A percentile compares a stretch with the other conserved stretches of the same genome.
These are phyloP conservation scores for Centropus unirufus DNA, from an alignment of 2,113 vertebrate species.

Conservation along the genomic window DNA sequence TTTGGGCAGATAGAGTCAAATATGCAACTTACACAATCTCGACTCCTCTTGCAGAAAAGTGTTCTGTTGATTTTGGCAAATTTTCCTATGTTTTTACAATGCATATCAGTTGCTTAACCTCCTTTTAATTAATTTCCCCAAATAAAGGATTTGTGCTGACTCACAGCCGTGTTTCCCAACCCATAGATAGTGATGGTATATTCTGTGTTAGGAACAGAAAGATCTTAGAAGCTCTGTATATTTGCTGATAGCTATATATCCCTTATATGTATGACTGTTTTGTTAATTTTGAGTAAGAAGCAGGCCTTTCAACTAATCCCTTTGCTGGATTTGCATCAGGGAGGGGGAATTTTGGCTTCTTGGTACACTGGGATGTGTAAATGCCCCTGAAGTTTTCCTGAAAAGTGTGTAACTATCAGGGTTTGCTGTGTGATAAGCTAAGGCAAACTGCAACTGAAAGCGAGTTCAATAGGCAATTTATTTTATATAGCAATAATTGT, in stretches of 20 bases:
- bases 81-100: neutral
- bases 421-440: neutral
- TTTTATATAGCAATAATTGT: neutral
- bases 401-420: neutral
- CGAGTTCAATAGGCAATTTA: neutral
- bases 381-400: neutral
- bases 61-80: neutral
- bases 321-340: neutral
- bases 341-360: neutral
- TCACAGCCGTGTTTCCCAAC: neutral
- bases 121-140: neutral
- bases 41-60: neutral
- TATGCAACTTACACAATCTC: neutral
- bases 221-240: neutral
- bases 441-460: neutral
- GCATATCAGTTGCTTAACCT: neutral
- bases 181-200: neutral
- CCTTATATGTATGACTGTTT: neutral
- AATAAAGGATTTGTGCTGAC: neutral
- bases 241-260: neutral
- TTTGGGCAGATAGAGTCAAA: neutral
- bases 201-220: neutral
- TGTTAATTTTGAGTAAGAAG: neutral
- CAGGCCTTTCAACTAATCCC: neutral
- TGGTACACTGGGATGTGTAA: neutral